Evolutionary conservation across 2,888 invertebrate genomes (phyloP).

Genomic region (Cantharis flavilabris): DNA sequence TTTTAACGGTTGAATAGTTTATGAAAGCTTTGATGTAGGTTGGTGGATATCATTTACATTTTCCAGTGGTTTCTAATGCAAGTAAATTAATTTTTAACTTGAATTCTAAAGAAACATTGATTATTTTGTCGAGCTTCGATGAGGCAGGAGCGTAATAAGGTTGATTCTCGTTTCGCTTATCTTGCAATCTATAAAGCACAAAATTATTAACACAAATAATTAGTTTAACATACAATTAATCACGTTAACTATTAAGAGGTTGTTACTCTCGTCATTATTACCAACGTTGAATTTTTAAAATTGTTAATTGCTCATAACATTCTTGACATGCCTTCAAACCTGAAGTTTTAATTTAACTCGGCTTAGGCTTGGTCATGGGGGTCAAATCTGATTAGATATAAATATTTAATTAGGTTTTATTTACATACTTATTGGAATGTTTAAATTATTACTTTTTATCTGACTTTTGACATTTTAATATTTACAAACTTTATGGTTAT

Average conservation of each 20-base stretch:
- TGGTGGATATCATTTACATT: not conserved
- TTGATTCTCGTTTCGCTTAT: not conserved
- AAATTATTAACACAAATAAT: not conserved
- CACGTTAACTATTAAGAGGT: not conserved
- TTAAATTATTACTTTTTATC: not conserved
- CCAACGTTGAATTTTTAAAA: constrained; percentile 5
- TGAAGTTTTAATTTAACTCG: constrained; percentile 6
- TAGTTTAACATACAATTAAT: constrained; percentile 6
- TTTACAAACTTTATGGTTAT: constrained; percentile 12
- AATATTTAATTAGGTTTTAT: constrained; percentile 8
- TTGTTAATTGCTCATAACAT: constrained; percentile 8
- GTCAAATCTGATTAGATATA: constrained; percentile 12
- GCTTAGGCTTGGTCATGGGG: not conserved
- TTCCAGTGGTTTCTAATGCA: not conserved
- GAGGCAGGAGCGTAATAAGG: not conserved
- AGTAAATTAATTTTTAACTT: not conserved
- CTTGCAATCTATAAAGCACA: not conserved
- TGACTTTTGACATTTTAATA: constrained; percentile 13
- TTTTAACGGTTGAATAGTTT: not conserved
- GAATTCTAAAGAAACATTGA: not conserved
- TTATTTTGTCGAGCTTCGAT: not conserved
- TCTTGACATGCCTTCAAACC: constrained; percentile 7
- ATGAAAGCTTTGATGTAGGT: not conserved
- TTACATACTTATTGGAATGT: not conserved
- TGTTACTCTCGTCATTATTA: constrained; percentile 3